Conservation (phyloP, 2,797 vertebrate species). For the Diglossa cyanea region DNA sequence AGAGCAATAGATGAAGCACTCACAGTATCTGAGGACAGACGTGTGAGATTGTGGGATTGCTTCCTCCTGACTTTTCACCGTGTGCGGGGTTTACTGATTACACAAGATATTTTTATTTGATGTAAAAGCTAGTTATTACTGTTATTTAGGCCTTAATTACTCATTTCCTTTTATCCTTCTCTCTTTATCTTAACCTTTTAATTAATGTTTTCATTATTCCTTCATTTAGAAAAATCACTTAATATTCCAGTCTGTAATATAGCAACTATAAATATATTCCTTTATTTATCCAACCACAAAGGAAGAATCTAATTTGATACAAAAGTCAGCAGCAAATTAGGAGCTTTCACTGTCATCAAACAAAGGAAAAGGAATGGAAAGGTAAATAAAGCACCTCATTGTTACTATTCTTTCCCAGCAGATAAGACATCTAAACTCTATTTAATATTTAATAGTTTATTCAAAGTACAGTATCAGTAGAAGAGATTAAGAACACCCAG, state of each 20-base stretch:
- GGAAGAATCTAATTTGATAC: background rate
- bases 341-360: background rate
- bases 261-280: background rate
- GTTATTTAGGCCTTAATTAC: background rate
- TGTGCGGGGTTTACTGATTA: background rate
- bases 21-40: background rate
- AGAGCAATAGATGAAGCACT: background rate
- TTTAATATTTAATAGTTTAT: constrained; percentile 9
- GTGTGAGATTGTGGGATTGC: background rate
- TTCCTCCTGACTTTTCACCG: background rate
- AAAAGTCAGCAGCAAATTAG: background rate
- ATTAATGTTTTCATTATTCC: background rate
- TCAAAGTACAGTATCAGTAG: background rate
- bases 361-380: background rate
- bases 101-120: background rate
- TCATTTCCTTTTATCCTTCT: background rate
- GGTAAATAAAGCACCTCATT: background rate
- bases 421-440: background rate
- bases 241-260: background rate
- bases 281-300: background rate
- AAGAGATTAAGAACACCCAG: background rate
- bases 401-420: background rate
- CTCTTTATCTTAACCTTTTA: background rate
- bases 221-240: background rate
- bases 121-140: background rate